phyloP scores from a whole-genome alignment of 2,113 vertebrate species.

The Gracilinanus agilis region DNA sequence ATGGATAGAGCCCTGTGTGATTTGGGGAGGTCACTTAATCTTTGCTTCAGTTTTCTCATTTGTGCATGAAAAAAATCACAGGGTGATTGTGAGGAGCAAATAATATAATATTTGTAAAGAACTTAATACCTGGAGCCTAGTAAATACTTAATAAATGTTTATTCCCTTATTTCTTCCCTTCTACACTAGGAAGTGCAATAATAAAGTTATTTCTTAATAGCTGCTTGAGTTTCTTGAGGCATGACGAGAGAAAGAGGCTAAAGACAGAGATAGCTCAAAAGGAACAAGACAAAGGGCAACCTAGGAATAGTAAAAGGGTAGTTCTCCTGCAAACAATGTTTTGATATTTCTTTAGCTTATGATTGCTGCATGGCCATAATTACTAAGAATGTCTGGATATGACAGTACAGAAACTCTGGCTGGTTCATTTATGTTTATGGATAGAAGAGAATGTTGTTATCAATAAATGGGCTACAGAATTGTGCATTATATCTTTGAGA shows the following conservation, averaged over 20 bases:
- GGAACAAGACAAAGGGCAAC: background rate
- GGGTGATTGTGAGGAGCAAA: background rate
- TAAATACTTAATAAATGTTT: background rate
- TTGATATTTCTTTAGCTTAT: background rate
- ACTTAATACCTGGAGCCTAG: background rate
- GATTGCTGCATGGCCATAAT: background rate
- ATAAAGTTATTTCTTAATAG: background rate
- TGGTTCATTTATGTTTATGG: background rate
- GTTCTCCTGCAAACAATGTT: background rate
- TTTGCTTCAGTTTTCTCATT: background rate
- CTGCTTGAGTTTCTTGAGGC: background rate
- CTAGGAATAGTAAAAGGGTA: background rate
- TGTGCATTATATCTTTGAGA: background rate
- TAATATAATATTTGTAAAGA: background rate
- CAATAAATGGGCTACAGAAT: background rate
- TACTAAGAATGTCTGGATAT: background rate
- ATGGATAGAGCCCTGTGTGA: background rate
- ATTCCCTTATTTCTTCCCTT: background rate
- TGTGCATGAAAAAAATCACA: background rate
- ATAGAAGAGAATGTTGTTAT: background rate
- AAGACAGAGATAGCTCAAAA: background rate
- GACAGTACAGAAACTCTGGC: background rate
- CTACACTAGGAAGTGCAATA: background rate
- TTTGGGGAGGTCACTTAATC: background rate
- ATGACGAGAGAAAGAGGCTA: background rate